Evolutionary conservation across 2,797 vertebrate genomes (phyloP).

Genomic region (Sciurus vulgaris): DNA sequence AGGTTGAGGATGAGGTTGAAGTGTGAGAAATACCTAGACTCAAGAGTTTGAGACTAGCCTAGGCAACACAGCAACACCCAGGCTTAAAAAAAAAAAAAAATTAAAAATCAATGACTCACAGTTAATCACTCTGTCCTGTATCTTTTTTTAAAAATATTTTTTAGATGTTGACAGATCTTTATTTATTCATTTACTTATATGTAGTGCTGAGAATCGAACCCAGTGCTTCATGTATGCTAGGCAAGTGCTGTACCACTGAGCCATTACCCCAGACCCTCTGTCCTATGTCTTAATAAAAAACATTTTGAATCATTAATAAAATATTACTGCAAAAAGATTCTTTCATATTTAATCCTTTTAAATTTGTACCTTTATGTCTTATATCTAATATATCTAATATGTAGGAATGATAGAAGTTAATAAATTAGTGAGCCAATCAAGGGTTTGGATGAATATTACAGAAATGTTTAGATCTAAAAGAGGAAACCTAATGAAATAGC

Average conservation of each 20-base stretch:
- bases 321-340: neutral
- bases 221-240: too few relatives aligned
- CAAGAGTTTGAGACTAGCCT: too few relatives aligned
- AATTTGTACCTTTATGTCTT: neutral
- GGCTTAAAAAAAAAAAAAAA: too few relatives aligned
- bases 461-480: neutral
- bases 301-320: neutral
- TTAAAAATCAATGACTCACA: neutral
- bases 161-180: neutral
- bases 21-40: too few relatives aligned
- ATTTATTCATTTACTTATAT: too few relatives aligned
- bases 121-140: neutral
- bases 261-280: too few relatives aligned
- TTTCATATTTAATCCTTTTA: slow-evolving; percentile 24
- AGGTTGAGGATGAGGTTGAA: too few relatives aligned
- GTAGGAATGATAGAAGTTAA: neutral
- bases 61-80: too few relatives aligned
- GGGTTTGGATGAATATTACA: neutral
- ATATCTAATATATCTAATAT: neutral
- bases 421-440: neutral
- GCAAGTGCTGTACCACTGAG: too few relatives aligned
- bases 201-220: too few relatives aligned
- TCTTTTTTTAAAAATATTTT: neutral
- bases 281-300: neutral
- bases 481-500: neutral